Conservation (phyloP, 2,888 invertebrate species). For the Tetheella fluctuosa region DNA sequence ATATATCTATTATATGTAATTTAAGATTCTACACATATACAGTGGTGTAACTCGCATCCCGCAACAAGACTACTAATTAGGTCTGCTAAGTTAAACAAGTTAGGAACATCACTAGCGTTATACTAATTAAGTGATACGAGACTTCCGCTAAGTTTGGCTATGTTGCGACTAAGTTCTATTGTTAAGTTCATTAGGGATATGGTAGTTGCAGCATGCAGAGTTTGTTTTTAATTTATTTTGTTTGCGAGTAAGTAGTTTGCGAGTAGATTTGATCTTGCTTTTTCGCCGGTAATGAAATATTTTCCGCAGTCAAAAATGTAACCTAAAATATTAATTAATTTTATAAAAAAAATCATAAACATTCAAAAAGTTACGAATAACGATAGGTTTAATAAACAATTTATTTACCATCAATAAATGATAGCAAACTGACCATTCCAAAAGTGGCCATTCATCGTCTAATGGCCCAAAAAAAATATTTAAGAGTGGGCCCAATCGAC, state of each 20-base stretch:
- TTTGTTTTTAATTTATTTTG: conserved; percentile 16
- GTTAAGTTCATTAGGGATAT: conserved; percentile 43
- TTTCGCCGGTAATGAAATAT: too few species aligned
- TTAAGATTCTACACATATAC: not conserved
- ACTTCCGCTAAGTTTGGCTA: conserved; percentile 44
- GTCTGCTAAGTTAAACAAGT: conserved; percentile 69
- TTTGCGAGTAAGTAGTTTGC: not conserved
- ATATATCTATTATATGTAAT: too few species aligned
- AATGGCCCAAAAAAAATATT: conserved; percentile 73
- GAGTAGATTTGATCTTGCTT: too few species aligned
- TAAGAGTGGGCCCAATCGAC: conserved; percentile 69
- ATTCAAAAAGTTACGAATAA: too few species aligned
- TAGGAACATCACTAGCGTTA: conserved; percentile 49
- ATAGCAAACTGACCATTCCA: conserved; percentile 45
- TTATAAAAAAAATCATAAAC: too few species aligned
- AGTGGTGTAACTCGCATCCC: conserved; percentile 18
- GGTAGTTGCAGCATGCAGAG: conserved; percentile 14
- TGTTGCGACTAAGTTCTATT: conserved; percentile 65
- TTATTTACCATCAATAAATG: not conserved
- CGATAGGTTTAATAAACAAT: not conserved
- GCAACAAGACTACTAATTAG: conserved; percentile 63
- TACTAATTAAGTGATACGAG: conserved; percentile 68
- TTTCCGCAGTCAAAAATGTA: too few species aligned
- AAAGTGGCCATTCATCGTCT: conserved; percentile 49
- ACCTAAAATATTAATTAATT: too few species aligned